These are phyloP conservation scores for Drosophila maculinotata DNA, from an alignment of 2,888 invertebrate species.

Conservation along the genomic window DNA sequence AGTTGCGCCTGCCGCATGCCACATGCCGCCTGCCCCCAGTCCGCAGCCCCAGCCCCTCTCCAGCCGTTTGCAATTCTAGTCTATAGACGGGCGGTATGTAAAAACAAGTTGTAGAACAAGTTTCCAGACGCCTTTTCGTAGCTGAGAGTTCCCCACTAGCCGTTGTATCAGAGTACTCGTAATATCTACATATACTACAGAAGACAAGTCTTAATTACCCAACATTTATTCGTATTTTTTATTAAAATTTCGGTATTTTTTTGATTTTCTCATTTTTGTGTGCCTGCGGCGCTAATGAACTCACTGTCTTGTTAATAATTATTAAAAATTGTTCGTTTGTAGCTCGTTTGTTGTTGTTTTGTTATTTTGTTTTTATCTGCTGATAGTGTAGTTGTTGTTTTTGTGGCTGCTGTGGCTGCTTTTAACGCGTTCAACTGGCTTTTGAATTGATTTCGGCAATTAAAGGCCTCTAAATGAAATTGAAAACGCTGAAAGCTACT, in stretches of 20 bases:
- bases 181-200: constrained; percentile 39
- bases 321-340: constrained; percentile 59
- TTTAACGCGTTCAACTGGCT: constrained; percentile 79
- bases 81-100: constrained; percentile 56
- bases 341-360: background rate
- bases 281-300: constrained; percentile 67
- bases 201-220: constrained; percentile 82
- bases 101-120: constrained; percentile 83
- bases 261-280: constrained; percentile 17
- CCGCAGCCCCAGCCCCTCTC: background rate
- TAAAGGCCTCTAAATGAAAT: constrained; percentile 76
- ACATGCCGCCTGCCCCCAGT: constrained; percentile 7
- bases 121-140: constrained; percentile 76
- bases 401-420: constrained; percentile 60
- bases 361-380: constrained; percentile 5
- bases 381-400: constrained; percentile 22
- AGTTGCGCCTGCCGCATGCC: constrained; percentile 19
- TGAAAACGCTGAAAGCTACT: constrained; percentile 72
- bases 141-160: background rate
- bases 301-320: constrained; percentile 76
- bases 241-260: constrained; percentile 20
- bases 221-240: constrained; percentile 70
- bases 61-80: constrained; percentile 57
- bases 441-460: constrained; percentile 80
- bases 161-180: constrained; percentile 41